Base-by-base conservation (phyloP, 2,113 vertebrate genomes). In the Ctenodactylus gundi region DNA sequence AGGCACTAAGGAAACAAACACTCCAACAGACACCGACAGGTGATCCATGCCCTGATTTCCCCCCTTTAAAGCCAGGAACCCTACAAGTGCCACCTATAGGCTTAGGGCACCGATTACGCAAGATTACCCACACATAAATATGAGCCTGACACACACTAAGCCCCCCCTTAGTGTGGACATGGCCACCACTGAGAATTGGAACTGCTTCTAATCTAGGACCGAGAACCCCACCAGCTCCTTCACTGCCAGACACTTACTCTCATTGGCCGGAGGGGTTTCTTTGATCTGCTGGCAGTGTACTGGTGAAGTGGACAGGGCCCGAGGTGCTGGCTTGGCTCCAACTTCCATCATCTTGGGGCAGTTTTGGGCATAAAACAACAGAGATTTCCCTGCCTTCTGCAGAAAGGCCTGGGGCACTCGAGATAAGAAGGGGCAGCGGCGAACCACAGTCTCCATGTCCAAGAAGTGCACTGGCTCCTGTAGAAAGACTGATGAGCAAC, bases 261-360 rank as follows among this genome's bases (percentile, higher is more conserved):
- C 97, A 90, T 67, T 97, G 85, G 96, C 67, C 1, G 98, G 96
- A 88, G 94, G 94, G 91, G 98, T 98, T 82, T 98, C 98, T 95
- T 98, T 98, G 11, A 98, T 97, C 96, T 98, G 98, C 96, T 99
- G 99, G 88, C 98, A 97, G 82, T 94, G 97, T 73, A 97, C 96
- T 1, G 99, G 90, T 1, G 99, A 99, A 29, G 98, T 99, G 92
- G 98, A 98, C 62, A 99, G 96, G 23, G 98, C 88, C 15, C 99
- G 98, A 70, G 98, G 72, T 31, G 97, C 98, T 11, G 99, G 98
- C 84, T 98, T 98, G 44, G 98, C 98, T 20, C 97, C 99, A 65
- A 98, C 97, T 91, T 99, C 99, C 99, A 99, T 99, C 99, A 99
- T 99, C 53, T 99, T 98, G 3, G 99, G 99, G 94, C 99, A 99